phyloP scores from a whole-genome alignment of 2,113 vertebrate genomes.

The Sciurus niger region DNA sequence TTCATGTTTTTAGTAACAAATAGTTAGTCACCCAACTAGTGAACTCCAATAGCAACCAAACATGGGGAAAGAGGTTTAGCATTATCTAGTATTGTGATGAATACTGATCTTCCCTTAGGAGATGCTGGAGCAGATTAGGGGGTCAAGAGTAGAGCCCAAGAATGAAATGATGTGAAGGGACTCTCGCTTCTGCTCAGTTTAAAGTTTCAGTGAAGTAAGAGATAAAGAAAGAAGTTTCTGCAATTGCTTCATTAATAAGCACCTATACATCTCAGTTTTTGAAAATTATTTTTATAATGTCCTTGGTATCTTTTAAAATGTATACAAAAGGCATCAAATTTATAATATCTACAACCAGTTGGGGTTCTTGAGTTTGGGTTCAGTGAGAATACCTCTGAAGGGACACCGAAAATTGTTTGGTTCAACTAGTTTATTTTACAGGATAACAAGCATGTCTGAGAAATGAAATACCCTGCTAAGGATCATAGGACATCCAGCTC shows the following conservation, averaged over 20 bases:
- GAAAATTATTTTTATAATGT: neutral
- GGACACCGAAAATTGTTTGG: neutral
- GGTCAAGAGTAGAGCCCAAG: neutral
- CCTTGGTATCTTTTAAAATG: neutral
- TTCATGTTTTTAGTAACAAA: neutral
- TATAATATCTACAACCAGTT: neutral
- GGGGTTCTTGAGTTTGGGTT: neutral
- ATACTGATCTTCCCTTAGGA: neutral
- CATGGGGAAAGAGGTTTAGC: neutral
- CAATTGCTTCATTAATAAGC: neutral
- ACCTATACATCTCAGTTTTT: neutral
- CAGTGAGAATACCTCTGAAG: neutral
- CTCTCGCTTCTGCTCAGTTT: neutral
- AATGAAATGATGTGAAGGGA: neutral
- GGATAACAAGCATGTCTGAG: neutral
- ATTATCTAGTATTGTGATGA: neutral
- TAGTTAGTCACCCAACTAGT: neutral
- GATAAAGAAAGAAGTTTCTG: neutral
- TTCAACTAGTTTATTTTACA: neutral
- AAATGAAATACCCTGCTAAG: neutral
- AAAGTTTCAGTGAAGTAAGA: neutral
- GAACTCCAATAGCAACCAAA: neutral
- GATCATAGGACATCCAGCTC: neutral
- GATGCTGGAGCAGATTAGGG: neutral
- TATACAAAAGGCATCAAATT: neutral